Percentiles rank a stretch among this genome's conserved stretches.
Evolutionary conservation across 2,113 vertebrate genomes (phyloP).

Genomic region (Cyprinodon variegatus): DNA sequence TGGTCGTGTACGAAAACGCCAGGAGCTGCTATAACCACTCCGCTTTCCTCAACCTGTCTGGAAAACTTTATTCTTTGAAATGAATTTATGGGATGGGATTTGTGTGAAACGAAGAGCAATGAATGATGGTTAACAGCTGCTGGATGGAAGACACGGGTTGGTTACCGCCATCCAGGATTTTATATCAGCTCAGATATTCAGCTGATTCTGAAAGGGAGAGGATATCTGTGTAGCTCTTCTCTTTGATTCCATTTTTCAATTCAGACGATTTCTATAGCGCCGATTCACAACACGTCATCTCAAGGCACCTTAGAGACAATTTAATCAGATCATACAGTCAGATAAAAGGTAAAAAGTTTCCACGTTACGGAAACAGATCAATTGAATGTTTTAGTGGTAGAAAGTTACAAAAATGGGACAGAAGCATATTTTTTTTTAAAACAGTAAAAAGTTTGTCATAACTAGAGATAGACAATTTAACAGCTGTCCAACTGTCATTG

Average conservation of each 20-base stretch:
- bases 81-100: constrained; percentile 40
- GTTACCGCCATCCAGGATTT: neutral
- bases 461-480: no score
- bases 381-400: no score
- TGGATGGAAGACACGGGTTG: neutral
- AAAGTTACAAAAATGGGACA: no score
- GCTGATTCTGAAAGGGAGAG: neutral
- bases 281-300: no score
- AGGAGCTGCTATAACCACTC: constrained; percentile 15
- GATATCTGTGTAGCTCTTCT: neutral
- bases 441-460: no score
- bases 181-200: neutral
- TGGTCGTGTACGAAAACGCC: constrained; percentile 30
- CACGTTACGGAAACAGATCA: no score
- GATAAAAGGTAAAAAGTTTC: no score
- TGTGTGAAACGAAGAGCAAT: constrained; percentile 43
- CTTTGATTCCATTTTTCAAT: neutral
- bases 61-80: constrained; percentile 6
- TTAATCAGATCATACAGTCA: no score
- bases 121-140: constrained; percentile 25
- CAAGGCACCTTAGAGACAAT: no score
- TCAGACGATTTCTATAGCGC: neutral
- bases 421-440: no score
- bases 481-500: no score
- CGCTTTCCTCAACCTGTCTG: constrained; percentile 5